Base-by-base conservation (phyloP, 2,113 vertebrate genomes). In the Phyllostomus discolor region DNA sequence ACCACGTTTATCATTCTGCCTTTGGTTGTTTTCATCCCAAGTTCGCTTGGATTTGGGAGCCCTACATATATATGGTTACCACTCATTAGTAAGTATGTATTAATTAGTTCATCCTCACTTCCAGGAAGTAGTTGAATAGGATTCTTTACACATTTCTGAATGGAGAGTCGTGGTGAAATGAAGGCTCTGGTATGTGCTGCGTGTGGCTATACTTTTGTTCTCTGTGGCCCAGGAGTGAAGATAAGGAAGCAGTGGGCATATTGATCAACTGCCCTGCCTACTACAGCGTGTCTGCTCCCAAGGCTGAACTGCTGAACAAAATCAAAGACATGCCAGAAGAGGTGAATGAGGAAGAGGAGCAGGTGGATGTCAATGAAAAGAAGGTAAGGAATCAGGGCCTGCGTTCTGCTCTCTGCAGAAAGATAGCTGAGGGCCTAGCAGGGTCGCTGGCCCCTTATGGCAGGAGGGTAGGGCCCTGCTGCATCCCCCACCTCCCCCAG, bases 281-380 rank as follows among this genome's bases (percentile, higher is more conserved):
- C 91, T 99, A 98, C 91, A 98, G 16, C 0, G 95, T 98, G 85
- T 98, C 98, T 24, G 98, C 98, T 4, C 96, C 98, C 48, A 98
- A 97, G 94, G 84, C 98, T 5, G 98, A 98, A 6, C 98, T 98
- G 70, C 98, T 99, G 91, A 98, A 98, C 87, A 98, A 98, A 84
- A 98, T 98, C 92, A 98, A 95, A 95, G 97, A 96, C 22, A 98
- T 98, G 96, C 98, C 99, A 8, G 98, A 98, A 0, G 98, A 98
- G 91, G 87, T 83, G 88, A 98, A 97, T 0, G 98, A 99, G n/a
- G 98, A 99, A 0, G 99, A 99, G 43, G 98, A 98, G 48, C 97
- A 98, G 57, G 93, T 95, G 79, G 99, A 99, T 83, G 97, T 99
- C 76, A 99, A 99, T 6, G 98, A 98, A 87, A 99, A 98, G 87